Conservation (phyloP, 2,113 vertebrate genomes). For the Tricholaema leucomelas region DNA sequence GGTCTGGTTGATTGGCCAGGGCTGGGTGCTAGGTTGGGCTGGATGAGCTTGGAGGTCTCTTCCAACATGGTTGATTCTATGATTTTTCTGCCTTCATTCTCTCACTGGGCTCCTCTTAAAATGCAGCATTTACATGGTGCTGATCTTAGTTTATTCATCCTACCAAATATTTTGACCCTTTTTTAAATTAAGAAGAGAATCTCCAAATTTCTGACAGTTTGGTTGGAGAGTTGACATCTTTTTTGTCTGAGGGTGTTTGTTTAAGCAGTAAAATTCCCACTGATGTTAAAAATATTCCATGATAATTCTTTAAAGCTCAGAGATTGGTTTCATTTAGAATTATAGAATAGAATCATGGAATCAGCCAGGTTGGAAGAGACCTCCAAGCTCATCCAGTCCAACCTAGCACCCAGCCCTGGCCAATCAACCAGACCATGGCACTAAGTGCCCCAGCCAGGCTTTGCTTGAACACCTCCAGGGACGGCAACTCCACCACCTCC, state of each 20-base stretch:
- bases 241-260: neutral
- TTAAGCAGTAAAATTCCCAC: neutral
- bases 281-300: neutral
- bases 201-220: neutral
- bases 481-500: too few species aligned
- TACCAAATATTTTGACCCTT: neutral
- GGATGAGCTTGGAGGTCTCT: too few species aligned
- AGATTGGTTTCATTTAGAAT: neutral
- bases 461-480: too few species aligned
- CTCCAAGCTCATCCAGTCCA: too few species aligned
- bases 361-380: too few species aligned
- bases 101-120: neutral
- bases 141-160: neutral
- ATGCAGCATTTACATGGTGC: neutral
- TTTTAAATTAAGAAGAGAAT: neutral
- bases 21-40: too few species aligned
- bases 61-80: too few species aligned
- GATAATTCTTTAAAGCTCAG: neutral
- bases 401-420: too few species aligned
- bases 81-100: neutral
- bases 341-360: too few species aligned
- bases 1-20: too few species aligned
- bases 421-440: too few species aligned
- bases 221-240: neutral
- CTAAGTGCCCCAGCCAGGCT: too few species aligned